These are phyloP conservation scores for Disparrhopalites patrizii DNA, from an alignment of 2,888 invertebrate genomes.

Conservation along the genomic window DNA sequence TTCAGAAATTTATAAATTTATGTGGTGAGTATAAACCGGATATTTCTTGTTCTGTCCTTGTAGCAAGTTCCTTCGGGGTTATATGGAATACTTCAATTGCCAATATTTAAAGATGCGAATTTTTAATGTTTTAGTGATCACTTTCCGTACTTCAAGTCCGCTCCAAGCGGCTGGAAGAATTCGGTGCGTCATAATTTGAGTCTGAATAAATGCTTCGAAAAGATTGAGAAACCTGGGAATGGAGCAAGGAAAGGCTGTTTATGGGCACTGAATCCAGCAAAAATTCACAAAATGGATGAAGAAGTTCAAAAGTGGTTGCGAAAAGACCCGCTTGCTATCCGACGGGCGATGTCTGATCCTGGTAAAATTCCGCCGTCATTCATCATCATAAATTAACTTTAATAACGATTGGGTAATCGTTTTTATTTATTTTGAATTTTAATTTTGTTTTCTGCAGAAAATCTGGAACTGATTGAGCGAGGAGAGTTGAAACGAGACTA, in stretches of 20 bases:
- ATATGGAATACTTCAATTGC: slow-evolving; percentile 18
- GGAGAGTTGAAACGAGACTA: slow-evolving; percentile 78
- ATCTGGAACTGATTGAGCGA: slow-evolving; percentile 74
- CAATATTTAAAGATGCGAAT: not conserved
- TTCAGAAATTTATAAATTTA: slow-evolving; percentile 97
- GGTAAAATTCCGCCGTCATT: slow-evolving; percentile 60
- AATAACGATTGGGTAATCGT: not conserved
- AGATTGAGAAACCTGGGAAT: slow-evolving; percentile 90
- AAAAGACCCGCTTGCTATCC: slow-evolving; percentile 88
- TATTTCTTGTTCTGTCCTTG: no score
- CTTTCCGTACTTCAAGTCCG: slow-evolving; percentile 97
- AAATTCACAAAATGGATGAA: slow-evolving; percentile 94
- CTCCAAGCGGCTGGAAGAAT: slow-evolving; percentile 98
- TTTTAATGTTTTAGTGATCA: slow-evolving; percentile 70
- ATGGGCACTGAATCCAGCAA: slow-evolving; percentile 88
- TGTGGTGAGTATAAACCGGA: slow-evolving; percentile 69
- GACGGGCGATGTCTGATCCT: slow-evolving; percentile 90
- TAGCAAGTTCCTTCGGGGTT: no score
- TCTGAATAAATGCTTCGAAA: slow-evolving; percentile 96
- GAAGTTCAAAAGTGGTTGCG: slow-evolving; percentile 97
- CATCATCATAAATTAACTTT: not conserved
- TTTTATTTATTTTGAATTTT: not conserved
- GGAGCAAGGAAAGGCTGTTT: slow-evolving; percentile 80
- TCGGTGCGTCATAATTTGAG: slow-evolving; percentile 96
- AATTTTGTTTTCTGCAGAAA: slow-evolving; percentile 56